Base-by-base conservation (phyloP, 2,113 vertebrate genomes). In the Triplophysa tibetana region DNA sequence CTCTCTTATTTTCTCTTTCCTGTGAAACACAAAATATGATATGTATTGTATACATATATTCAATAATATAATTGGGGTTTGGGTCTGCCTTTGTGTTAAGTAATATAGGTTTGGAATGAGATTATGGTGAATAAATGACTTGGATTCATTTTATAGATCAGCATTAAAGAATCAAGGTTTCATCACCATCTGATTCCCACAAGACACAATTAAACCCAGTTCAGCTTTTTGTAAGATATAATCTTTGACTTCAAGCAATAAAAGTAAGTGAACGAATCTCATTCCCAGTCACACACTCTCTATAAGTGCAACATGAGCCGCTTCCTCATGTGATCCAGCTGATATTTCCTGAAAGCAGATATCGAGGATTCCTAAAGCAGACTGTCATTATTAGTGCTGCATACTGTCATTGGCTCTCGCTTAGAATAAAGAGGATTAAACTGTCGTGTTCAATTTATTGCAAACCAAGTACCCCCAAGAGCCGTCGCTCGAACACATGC, bases 391-490 rank as follows among this genome's bases (percentile, higher is more conserved):
- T 91, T 91, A 72, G 29, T 0, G 10, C 19, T 88, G 84, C 77
- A 70, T 85, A 86, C 50, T 38, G 67, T 85, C 90, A 92, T 86
- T 91, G 85, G 85, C 82, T 86, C 79, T 56, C 79, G 67, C 79
- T 88, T 84, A 82, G 80, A 85, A 72, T 89, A 80, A 64, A 81
- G 24, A 65, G 81, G 85, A 88, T 90, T 88, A 89, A 90, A 87
- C 85, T 84, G 85, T 91, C 87, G 86, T 82, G 82, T 88, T 84
- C 79, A 89, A 91, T 90, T 90, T 83, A 88, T 83, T 78, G 82
- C 82, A 86, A 88, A 70, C 60, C 64, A 77, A 85, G 87, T 86
- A 75, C 81, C 83, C 33, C 80, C 85, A 87, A 70, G 62, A 81
- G 79, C 68, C 87, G 88, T 87, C 56, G 58, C 84, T 54, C 10